Percentiles rank a stretch among this genome's conserved stretches.
Conservation (phyloP, 1,140 invertebrate genomes). For the Sarcophaga bullata region DNA sequence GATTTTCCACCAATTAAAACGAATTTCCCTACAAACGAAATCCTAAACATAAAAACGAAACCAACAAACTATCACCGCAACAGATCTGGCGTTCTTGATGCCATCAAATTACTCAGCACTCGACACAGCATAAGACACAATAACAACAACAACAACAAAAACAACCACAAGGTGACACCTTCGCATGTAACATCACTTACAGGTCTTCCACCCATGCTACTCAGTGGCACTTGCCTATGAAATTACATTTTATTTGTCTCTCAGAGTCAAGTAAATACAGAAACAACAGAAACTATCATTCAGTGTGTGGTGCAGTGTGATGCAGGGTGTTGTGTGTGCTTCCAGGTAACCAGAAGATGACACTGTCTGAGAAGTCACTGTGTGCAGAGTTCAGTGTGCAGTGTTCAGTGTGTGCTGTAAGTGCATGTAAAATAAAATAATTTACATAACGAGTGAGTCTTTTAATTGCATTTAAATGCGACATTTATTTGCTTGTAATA, state of each 20-base stretch:
- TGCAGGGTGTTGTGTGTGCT: too few species aligned
- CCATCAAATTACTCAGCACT: too few species aligned
- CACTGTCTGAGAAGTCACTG: too few species aligned
- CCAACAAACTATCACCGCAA: slow-evolving; percentile 4
- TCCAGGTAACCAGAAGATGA: too few species aligned
- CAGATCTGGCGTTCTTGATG: not conserved
- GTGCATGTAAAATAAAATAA: not conserved
- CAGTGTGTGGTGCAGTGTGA: too few species aligned
- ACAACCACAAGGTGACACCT: not conserved
- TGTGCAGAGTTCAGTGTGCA: too few species aligned
- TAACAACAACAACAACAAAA: not conserved
- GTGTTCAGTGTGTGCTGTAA: not conserved
- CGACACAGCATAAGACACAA: too few species aligned
- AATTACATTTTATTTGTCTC: too few species aligned
- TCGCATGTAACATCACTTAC: not conserved
- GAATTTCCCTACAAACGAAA: not conserved
- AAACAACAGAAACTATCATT: too few species aligned
- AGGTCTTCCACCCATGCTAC: not conserved
- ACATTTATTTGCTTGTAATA: slow-evolving; percentile 65
- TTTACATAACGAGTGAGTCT: slow-evolving; percentile 35
- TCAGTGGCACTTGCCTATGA: too few species aligned
- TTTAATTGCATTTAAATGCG: slow-evolving; percentile 65
- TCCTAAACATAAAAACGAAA: not conserved
- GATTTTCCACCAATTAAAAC: slow-evolving; percentile 1
- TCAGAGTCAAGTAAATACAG: too few species aligned